Evolutionary conservation across 2,113 vertebrate genomes (phyloP).

Genomic region (Cebus imitator): DNA sequence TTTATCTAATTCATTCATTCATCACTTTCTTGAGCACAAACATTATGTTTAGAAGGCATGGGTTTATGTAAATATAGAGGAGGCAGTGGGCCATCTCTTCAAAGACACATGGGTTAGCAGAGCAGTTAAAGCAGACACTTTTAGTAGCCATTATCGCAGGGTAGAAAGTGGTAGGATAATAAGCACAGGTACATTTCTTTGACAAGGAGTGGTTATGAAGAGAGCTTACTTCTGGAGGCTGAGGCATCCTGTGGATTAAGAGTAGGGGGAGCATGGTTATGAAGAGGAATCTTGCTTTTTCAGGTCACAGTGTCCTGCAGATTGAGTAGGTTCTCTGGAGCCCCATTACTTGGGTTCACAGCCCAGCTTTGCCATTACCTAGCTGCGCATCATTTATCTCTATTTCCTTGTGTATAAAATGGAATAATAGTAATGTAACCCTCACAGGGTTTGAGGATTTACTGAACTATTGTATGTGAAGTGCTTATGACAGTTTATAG

Average conservation of each 20-base stretch:
- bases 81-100: background rate
- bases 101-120: background rate
- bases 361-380: background rate
- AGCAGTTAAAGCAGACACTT: background rate
- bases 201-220: background rate
- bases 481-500: background rate
- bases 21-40: background rate
- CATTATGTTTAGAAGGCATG: background rate
- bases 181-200: background rate
- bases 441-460: background rate
- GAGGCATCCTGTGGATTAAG: background rate
- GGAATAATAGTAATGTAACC: background rate
- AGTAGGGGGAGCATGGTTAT: background rate
- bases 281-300: background rate
- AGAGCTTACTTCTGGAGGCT: background rate
- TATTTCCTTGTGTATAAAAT: conserved; percentile 20
- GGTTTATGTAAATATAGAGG: background rate
- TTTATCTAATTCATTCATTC: background rate
- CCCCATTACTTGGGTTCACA: background rate
- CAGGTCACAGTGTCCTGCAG: background rate
- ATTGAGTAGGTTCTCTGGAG: background rate
- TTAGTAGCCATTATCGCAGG: background rate
- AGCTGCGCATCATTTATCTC: background rate
- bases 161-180: background rate
- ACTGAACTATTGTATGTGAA: background rate